Evolutionary conservation across 2,888 invertebrate species (phyloP).

Genomic region (Megalurothrips usitatus): DNA sequence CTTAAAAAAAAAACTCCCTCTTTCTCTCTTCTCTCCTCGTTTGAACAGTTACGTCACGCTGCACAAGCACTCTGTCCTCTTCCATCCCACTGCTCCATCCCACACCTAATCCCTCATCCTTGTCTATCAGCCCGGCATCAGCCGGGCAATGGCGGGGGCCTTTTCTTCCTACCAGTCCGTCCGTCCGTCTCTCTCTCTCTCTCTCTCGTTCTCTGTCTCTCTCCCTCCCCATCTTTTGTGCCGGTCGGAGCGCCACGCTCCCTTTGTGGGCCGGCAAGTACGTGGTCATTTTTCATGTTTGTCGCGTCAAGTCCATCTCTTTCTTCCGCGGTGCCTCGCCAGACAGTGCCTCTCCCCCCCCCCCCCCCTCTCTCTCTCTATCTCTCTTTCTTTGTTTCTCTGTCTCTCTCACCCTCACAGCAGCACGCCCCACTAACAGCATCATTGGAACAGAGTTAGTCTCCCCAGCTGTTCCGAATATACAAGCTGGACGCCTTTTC

Average conservation of each 20-base stretch:
- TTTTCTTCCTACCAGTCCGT: neutral
- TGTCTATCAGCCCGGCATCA: neutral
- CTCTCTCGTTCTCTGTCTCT: neutral
- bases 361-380: neutral
- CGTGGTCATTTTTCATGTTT: conserved; percentile 20
- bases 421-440: too few relatives aligned
- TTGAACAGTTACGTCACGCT: too few relatives aligned
- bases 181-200: neutral
- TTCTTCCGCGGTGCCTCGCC: neutral
- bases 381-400: neutral
- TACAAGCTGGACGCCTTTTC: too few relatives aligned
- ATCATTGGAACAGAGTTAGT: too few relatives aligned
- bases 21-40: neutral
- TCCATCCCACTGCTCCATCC: neutral
- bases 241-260: neutral
- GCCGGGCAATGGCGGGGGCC: neutral
- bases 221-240: neutral
- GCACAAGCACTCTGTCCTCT: too few relatives aligned
- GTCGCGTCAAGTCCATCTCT: conserved; percentile 17
- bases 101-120: neutral
- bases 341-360: neutral
- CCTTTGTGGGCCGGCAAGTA: conserved; percentile 11
- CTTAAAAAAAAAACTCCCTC: too few relatives aligned
- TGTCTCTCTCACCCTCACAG: neutral
- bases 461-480: too few relatives aligned